phyloP scores from a whole-genome alignment of 1,140 invertebrate genomes.

The Matsumurasca onukii region DNA sequence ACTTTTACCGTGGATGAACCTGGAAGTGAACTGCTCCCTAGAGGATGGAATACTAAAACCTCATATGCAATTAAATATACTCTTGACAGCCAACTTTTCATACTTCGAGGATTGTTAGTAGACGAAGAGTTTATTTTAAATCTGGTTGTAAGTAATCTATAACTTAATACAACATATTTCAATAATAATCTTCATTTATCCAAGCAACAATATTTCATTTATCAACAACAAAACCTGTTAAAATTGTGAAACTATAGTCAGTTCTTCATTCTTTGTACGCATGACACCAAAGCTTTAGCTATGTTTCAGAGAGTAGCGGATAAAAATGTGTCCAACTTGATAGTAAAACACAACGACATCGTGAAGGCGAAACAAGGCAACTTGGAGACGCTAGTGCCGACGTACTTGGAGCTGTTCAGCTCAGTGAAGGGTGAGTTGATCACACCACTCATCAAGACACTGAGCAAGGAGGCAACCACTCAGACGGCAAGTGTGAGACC shows the following conservation, averaged over 20 bases:
- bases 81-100: constrained; percentile 58
- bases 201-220: not conserved
- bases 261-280: too few relatives aligned
- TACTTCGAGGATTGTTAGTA: constrained; percentile 63
- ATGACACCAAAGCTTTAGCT: too few relatives aligned
- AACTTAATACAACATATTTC: too few relatives aligned
- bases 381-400: constrained; percentile 41
- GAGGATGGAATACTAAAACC: constrained; percentile 59
- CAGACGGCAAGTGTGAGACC: constrained; percentile 11
- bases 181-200: not conserved
- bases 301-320: constrained; percentile 4
- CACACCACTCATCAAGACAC: constrained; percentile 46
- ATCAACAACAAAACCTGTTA: too few relatives aligned
- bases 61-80: constrained; percentile 65
- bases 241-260: too few relatives aligned
- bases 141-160: constrained; percentile 58
- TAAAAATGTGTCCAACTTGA: constrained; percentile 16
- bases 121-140: constrained; percentile 64
- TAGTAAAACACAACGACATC: constrained; percentile 6
- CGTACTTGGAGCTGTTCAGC: constrained; percentile 48
- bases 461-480: constrained; percentile 19
- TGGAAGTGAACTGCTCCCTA: constrained; percentile 66
- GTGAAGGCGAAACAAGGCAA: constrained; percentile 1
- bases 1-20: constrained; percentile 58
- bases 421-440: constrained; percentile 52